Evolutionary conservation across 2,797 vertebrate species (phyloP), one percentile per base, ranked within the genome.

Genomic region (Artibeus lituratus): DNA sequence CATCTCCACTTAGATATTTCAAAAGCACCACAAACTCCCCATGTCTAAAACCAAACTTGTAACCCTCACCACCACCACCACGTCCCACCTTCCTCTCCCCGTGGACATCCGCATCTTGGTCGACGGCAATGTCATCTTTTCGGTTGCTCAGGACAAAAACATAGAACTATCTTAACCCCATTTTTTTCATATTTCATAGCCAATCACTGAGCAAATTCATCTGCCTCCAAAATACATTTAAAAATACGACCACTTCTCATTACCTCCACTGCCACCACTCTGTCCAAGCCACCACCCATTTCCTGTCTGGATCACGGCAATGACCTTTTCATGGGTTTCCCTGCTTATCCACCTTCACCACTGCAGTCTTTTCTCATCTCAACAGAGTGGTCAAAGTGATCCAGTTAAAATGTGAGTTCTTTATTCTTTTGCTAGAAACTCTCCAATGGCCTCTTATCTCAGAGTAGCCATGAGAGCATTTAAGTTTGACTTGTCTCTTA

Each of bases 31-130:
- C 15, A 92, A 70, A 91, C 24, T 65, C 90, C 85, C 11, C 9
- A 86, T 32, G 9, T 62, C 87, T 96, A 81, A 94, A 95, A 86
- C 42, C 78, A 96, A 91, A 90, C 29, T 37, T 19, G 1, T 77
- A 49, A 74, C 42, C 80, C n/a, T 62, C 15, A 18, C 32, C 21
- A 32, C 18, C 14, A 11, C 5, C 72, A 47, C 19, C 47, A 32
- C 73, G 18, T 29, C 42, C 24, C 7, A 70, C 8, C 72, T 57
- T 67, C 37, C 47, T 91, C 26, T 44, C 77, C 49, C 47, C 26
- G 37, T 47, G 91, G 73, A 59, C 53, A 62, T 51, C n/a, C 22
- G 80, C 22, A 19, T 74, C 44, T 93, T 35, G 49, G 24, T 77
- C 49, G 84, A 55, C 74, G 37, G 29, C 39, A 65, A 24, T 47